A percentile compares a stretch with the other conserved stretches of the same genome.
Evolutionary conservation across 2,888 invertebrate genomes (phyloP).

Genomic region (Eilema caniola): DNA sequence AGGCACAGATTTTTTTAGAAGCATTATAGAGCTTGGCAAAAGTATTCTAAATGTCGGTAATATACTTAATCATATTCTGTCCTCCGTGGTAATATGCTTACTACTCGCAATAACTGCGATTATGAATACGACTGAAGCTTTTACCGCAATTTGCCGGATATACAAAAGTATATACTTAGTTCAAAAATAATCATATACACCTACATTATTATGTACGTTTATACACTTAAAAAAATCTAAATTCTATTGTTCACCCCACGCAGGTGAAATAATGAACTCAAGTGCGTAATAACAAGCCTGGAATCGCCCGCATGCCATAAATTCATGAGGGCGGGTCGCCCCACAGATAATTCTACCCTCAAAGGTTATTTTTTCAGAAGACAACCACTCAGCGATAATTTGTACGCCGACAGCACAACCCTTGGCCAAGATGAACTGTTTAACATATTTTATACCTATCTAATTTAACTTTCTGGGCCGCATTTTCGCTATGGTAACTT

Average conservation of each 20-base stretch:
- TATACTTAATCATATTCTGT: no score
- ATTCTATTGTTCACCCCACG: constrained; percentile 22
- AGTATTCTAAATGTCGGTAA: no score
- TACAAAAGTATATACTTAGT: no score
- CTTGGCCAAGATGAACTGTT: constrained; percentile 42
- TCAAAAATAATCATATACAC: no score
- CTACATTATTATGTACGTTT: no score
- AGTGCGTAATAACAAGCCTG: constrained; percentile 47
- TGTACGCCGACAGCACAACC: constrained; percentile 30
- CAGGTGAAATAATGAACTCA: constrained; percentile 47
- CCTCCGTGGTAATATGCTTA: no score
- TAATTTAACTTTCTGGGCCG: constrained; percentile 12
- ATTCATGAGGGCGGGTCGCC: constrained; percentile 55
- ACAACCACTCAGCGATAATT: constrained; percentile 49
- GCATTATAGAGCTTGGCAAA: no score
- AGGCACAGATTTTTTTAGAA: no score
- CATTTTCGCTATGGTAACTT: neutral
- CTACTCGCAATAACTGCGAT: no score
- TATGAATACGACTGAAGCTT: no score
- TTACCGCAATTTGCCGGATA: no score
- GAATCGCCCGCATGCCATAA: constrained; percentile 55
- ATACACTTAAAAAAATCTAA: no score
- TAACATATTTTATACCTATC: constrained; percentile 45
- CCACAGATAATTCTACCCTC: constrained; percentile 50
- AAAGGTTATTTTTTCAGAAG: constrained; percentile 47